A percentile compares a stretch with the other conserved stretches of the same genome.
Conservation (phyloP, 2,888 invertebrate genomes). For the Habroteleia sp. region DNA sequence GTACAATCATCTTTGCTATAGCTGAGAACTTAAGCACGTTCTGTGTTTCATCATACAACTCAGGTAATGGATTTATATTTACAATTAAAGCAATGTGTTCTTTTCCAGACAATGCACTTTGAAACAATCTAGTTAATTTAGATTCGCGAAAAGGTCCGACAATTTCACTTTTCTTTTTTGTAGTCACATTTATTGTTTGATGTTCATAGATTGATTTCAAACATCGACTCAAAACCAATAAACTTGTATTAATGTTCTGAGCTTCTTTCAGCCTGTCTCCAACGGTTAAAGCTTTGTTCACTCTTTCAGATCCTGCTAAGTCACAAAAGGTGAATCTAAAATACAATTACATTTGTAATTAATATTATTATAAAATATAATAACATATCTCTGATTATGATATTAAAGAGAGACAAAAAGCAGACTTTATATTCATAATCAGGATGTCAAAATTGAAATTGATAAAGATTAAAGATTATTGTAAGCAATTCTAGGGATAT, state of each 20-base stretch:
- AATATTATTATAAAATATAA: no score
- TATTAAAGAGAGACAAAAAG: no score
- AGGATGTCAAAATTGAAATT: no score
- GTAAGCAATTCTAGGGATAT: no score
- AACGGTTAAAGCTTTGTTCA: constrained; percentile 89
- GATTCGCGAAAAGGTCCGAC: constrained; percentile 89
- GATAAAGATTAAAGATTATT: no score
- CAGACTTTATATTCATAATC: no score
- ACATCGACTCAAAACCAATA: constrained; percentile 92
- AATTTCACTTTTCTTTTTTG: constrained; percentile 72
- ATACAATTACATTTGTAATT: no score
- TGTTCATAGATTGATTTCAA: constrained; percentile 84
- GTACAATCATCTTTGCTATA: constrained; percentile 86
- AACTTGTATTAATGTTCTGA: constrained; percentile 93
- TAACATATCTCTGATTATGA: no score
- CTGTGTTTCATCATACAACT: constrained; percentile 91
- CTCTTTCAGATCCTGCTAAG: constrained; percentile 94
- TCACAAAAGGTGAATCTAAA: constrained; percentile 91
- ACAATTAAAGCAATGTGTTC: constrained; percentile 92
- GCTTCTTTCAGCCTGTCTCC: constrained; percentile 93
- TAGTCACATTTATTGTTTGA: constrained; percentile 63
- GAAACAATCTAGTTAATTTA: constrained; percentile 93
- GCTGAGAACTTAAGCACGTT: constrained; percentile 94
- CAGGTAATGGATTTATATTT: constrained; percentile 90
- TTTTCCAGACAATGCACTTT: constrained; percentile 89